These are phyloP conservation scores for Euplexia lucipara DNA, from an alignment of 2,888 invertebrate genomes.

Conservation along the genomic window DNA sequence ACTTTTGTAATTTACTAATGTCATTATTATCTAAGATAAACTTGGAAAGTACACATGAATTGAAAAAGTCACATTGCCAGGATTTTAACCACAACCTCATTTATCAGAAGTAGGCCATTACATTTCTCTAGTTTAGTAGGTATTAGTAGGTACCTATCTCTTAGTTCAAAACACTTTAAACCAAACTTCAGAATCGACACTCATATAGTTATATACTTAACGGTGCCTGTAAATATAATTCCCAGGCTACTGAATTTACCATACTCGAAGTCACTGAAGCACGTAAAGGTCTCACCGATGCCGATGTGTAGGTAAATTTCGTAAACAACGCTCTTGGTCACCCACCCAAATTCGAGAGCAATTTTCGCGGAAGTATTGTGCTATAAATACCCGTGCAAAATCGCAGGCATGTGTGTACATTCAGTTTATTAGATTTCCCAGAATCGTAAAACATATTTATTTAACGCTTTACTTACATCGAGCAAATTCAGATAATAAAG, in stretches of 20 bases:
- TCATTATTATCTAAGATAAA: too few relatives aligned
- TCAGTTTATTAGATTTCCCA: slow-evolving; percentile 43
- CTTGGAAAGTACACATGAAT: too few relatives aligned
- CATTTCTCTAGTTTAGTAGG: too few relatives aligned
- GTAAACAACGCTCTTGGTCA: slow-evolving; percentile 16
- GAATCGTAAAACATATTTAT: slow-evolving; percentile 42
- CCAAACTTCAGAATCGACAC: too few relatives aligned
- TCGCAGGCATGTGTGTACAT: slow-evolving; percentile 1
- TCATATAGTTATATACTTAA: not conserved
- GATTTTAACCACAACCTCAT: too few relatives aligned
- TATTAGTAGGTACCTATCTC: not conserved
- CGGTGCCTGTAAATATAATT: not conserved
- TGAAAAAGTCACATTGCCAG: too few relatives aligned
- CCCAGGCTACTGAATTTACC: not conserved
- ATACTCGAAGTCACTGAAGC: slow-evolving; percentile 4
- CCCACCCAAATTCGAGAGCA: slow-evolving; percentile 22
- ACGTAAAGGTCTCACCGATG: not conserved
- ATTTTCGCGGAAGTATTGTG: slow-evolving; percentile 19
- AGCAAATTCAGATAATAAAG: slow-evolving; percentile 30
- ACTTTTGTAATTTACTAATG: too few relatives aligned
- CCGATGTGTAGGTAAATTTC: slow-evolving; percentile 2
- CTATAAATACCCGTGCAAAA: slow-evolving; percentile 34
- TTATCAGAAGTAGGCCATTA: too few relatives aligned
- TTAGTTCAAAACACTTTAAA: not conserved
- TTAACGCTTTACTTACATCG: slow-evolving; percentile 17